Conservation (phyloP, 1,140 invertebrate species). For the Heliothis virescens region DNA sequence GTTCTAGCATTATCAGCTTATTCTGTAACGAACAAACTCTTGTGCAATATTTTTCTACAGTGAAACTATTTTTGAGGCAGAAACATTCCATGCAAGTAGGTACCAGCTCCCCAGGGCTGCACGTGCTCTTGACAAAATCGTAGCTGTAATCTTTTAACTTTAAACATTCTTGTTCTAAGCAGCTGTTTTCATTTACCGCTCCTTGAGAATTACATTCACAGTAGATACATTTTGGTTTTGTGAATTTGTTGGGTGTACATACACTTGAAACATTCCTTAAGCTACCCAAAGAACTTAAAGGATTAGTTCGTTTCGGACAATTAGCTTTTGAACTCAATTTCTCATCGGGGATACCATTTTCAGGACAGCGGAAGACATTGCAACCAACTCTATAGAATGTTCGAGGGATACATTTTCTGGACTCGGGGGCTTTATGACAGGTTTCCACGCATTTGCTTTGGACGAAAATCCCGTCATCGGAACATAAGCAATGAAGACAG, state of each 20-base stretch:
- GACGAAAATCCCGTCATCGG: constrained; percentile 67
- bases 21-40: constrained; percentile 66
- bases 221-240: constrained; percentile 71
- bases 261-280: constrained; percentile 53
- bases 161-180: constrained; percentile 70
- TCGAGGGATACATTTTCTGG: constrained; percentile 62
- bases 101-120: constrained; percentile 72
- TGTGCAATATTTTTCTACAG: constrained; percentile 67
- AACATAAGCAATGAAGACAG: constrained; percentile 76
- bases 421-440: constrained; percentile 56
- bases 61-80: constrained; percentile 65
- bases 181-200: constrained; percentile 65
- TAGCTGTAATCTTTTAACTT: constrained; percentile 57
- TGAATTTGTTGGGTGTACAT: constrained; percentile 69
- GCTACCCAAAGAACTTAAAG: neutral
- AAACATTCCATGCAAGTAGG: constrained; percentile 76
- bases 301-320: constrained; percentile 48
- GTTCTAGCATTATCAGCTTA: constrained; percentile 69
- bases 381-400: constrained; percentile 71
- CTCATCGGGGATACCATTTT: constrained; percentile 60
- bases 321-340: constrained; percentile 53
- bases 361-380: constrained; percentile 71
- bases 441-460: constrained; percentile 71
- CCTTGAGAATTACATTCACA: constrained; percentile 71
- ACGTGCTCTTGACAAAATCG: constrained; percentile 53